These are phyloP conservation scores for Thamnophis sirtalis DNA, from an alignment of 2,113 vertebrate genomes.

Conservation along the genomic window DNA sequence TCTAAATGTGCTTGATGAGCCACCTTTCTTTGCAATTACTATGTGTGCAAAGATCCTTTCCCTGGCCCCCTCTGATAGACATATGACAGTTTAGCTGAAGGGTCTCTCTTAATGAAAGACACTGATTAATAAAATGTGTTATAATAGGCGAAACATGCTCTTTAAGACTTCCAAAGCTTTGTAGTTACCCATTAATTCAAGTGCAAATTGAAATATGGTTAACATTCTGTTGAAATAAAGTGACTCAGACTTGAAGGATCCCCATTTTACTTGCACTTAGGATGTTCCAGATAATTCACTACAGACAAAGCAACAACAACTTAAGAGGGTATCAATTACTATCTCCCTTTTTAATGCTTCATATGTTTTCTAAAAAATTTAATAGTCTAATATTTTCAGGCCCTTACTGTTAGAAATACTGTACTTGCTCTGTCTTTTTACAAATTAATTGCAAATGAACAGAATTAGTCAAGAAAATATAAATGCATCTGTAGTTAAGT, in stretches of 20 bases:
- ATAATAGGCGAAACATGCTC: slow-evolving; percentile 49
- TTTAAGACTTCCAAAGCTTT: slow-evolving; percentile 57
- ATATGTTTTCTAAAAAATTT: slow-evolving; percentile 36
- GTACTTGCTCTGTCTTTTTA: slow-evolving; percentile 46
- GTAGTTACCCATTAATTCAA: slow-evolving; percentile 47
- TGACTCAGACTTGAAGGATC: slow-evolving; percentile 57
- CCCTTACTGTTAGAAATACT: slow-evolving; percentile 38
- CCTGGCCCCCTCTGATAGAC: slow-evolving; percentile 32
- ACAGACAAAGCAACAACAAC: slow-evolving; percentile 46
- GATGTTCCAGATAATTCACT: slow-evolving; percentile 49
- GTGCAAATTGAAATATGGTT: slow-evolving; percentile 55
- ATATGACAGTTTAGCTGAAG: slow-evolving; percentile 28
- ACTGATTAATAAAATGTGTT: slow-evolving; percentile 58
- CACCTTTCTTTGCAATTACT: neutral
- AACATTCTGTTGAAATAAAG: slow-evolving; percentile 49
- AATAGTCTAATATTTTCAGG: slow-evolving; percentile 21
- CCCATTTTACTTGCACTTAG: slow-evolving; percentile 39
- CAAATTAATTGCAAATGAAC: slow-evolving; percentile 46
- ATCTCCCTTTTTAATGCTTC: slow-evolving; percentile 26
- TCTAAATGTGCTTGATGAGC: slow-evolving; percentile 14
- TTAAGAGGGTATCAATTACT: slow-evolving; percentile 58
- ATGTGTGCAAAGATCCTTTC: neutral
- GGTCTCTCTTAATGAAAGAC: slow-evolving; percentile 46
- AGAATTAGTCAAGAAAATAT: slow-evolving; percentile 33
- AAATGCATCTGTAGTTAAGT: neutral